Evolutionary conservation across 2,888 invertebrate genomes (phyloP), one percentile per base, ranked within the genome.

Genomic region (Bombylius discolor): DNA sequence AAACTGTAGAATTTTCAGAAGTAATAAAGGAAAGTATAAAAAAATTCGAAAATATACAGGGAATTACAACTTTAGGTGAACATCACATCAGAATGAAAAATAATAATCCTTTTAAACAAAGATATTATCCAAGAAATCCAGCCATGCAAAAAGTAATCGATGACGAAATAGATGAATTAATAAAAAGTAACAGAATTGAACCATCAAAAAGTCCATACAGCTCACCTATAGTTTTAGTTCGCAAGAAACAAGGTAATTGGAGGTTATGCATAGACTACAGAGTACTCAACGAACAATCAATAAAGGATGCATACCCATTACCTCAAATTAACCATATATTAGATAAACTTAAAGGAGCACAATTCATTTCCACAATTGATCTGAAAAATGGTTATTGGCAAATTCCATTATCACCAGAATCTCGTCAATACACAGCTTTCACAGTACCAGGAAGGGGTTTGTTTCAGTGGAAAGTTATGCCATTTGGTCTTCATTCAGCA

Each of bases 381-480:
- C 45, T 52, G 6, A 52, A 46, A 8, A 46, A 32, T 1, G 45
- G 33, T 14, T 50, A 36, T 34, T 50, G 34, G 34, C 50, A 34
- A 12, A 50, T 50, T 5, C 50, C 34, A 11, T 14, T 52, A 34
- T 45, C 23, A 8, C 34, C 45, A 31, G 46, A 45, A 4, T 52
- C 52, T 8, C 32, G 33, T 8, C 45, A 45, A n/a, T 52, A 52
- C 39, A 46, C 52, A 32, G 52, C 52, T 12, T 52, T 52, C n/a
- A 52, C 31, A 13, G 52, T 52, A 33, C 59, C 5, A 51, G 46
- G 46, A n/a, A 45, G 52, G 11, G 52, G 52, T n/a, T 33, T 52
- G 13, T 52, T 32, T 33, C 46, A 52, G 8, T 52, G 45, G 34
- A 23, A 34, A 3, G 12, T n/a, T 11, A 50, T 50, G 50, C 50